Base-by-base conservation (phyloP, 2,113 vertebrate genomes). In the Numenius arquata region DNA sequence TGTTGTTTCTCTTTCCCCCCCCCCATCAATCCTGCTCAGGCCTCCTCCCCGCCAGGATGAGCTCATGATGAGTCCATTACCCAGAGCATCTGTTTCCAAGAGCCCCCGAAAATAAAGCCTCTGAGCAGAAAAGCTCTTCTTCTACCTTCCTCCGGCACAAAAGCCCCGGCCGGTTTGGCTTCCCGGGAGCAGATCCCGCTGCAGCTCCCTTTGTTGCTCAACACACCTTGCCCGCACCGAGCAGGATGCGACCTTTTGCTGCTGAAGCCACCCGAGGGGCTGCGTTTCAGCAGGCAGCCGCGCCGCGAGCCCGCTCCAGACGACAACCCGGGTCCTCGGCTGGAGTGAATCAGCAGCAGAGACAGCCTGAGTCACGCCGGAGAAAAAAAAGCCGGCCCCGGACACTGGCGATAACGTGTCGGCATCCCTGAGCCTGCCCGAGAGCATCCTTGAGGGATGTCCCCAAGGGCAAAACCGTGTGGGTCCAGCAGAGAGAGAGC, bases 321-420 rank as follows among this genome's bases (percentile, higher is more conserved):
- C 7, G 11, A 52, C 74, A 90, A 85, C 93, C 43, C 38, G 0
- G 59, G 59, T 71, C 79, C 76, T 53, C 0, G 48, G 85, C 90
- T n/a, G 90, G 95, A 92, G 92, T 96, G 96, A 97, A 95, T 96
- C 96, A 97, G 95, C 96, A 96, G 93, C 90, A 67, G 48, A 91
- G 63, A 47, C 78, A 88, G 85, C 73, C 93, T 95, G 95, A 95
- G 95, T 97, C 96, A 97, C 85, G 34, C 93, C 25, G 12, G 85
- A 85, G 82, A 34, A 77, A 32, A 34, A 77, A 32, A 75, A 79
- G 11, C 52, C 58, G 1, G 61, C 38, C 83, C 59, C 2, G 36
- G 74, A 5, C 55, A 61, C 29, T 3, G 0, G 48, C 12, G 0
- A 12, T 5, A 56, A 66, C 4, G 6, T 14, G 43, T 62, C 5